These are phyloP conservation scores for Enteromius trimaculatus DNA, from an alignment of 2,797 vertebrate species.

Conservation along the genomic window DNA sequence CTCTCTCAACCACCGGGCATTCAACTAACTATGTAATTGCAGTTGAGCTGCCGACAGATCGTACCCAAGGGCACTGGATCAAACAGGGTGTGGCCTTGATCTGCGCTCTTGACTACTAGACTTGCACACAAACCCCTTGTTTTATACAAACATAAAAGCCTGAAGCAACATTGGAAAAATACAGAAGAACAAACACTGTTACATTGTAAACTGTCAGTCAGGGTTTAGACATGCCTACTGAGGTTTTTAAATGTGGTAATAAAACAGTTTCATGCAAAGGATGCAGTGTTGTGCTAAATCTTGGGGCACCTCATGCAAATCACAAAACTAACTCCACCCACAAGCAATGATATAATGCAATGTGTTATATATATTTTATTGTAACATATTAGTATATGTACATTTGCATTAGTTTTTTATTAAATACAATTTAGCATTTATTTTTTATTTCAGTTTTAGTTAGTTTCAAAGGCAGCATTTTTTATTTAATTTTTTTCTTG, in stretches of 20 bases:
- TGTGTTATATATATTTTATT: background rate
- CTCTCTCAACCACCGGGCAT: slow-evolving; percentile 86
- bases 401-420: background rate
- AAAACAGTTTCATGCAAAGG: background rate
- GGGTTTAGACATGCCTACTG: background rate
- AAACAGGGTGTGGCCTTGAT: slow-evolving; percentile 89
- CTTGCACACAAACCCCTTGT: background rate
- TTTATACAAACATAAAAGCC: background rate
- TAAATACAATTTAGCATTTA: background rate
- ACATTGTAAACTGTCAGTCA: background rate
- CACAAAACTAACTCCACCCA: background rate
- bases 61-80: slow-evolving; percentile 86
- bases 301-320: background rate
- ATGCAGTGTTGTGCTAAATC: background rate
- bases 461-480: background rate
- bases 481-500: background rate
- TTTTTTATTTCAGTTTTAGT: background rate
- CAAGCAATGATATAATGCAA: background rate
- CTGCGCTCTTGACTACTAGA: slow-evolving; percentile 89
- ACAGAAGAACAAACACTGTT: background rate
- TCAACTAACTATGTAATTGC: slow-evolving; percentile 90
- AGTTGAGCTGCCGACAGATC: slow-evolving; percentile 84
- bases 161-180: background rate
- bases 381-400: background rate
- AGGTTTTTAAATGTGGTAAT: background rate